phyloP scores from a whole-genome alignment of 1,140 invertebrate genomes.

The Caenorhabditis elegans region WBcel235 BX284606.5:12753001-12753500 shows the following conservation, averaged over 20 bases:
- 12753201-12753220: not conserved
- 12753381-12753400: conserved; percentile 52
- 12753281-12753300: conserved; percentile 26
- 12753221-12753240: conserved; percentile 42
- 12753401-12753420: conserved; percentile 54
- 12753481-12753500: conserved; percentile 25
- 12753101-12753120: conserved; percentile 22
- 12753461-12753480: not conserved
- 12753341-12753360: conserved; percentile 42
- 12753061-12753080: conserved; percentile 35
- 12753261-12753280: conserved; percentile 40
- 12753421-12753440: conserved; percentile 45
- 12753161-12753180: conserved; percentile 42
- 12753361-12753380: conserved; percentile 46
- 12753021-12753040: conserved; percentile 68
- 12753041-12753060: conserved; percentile 66
- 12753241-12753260: conserved; percentile 40
- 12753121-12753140: conserved; percentile 31
- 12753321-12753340: conserved; percentile 46
- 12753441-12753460: conserved; percentile 42
- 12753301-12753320: conserved; percentile 35
- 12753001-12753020: conserved; percentile 67
- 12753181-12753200: conserved; percentile 39
- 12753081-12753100: not conserved
- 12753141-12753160: conserved; percentile 29